Base-by-base conservation (phyloP, 2,113 vertebrate genomes). In the Corvus cornix region DNA sequence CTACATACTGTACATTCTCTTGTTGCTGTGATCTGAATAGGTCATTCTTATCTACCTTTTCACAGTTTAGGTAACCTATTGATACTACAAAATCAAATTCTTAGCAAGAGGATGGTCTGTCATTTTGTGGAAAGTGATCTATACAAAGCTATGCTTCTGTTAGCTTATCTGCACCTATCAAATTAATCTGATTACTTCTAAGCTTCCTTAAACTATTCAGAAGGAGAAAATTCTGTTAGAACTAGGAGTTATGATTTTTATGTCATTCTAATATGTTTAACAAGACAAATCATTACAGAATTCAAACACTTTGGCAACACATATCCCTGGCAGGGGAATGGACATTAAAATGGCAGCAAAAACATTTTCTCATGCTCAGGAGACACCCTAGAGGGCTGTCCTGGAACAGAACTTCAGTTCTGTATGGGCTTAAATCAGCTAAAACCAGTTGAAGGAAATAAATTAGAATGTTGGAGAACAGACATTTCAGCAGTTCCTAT, bases 271-370 rank as follows among this genome's bases (percentile, higher is more conserved):
- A 91, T 17, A 33, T 79, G 83, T 66, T 94, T 95, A 79, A 87
- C 80, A 92, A 93, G 92, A 94, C 87, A 94, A 93, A 94, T 76
- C 69, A 62, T 82, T 89, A 82, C 33, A 31, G 43, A 89, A 84
- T 91, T 89, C 87, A 76, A 92, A 68, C 66, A 74, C 44, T 88
- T 55, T 62, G 73, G 81, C 87, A 91, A 84, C 44, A 72, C 12
- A 58, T 9, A 67, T 55, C 84, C 35, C 58, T 94, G 76, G 80
- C 92, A 84, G 67, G 44, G 44, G 44, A 93, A 84, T 8, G 60
- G 93, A 89, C 73, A 58, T 74, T 90, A 91, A 91, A 52, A 82
- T 91, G 86, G 80, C 76, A 82, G 59, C 56, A 96, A 90, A 84
- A 78, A 4, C 78, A 67, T 48, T 91, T 92, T 96, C 72, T 91